Evolutionary conservation across 2,888 invertebrate genomes (phyloP).

Genomic region (Stictocephala bisonia): DNA sequence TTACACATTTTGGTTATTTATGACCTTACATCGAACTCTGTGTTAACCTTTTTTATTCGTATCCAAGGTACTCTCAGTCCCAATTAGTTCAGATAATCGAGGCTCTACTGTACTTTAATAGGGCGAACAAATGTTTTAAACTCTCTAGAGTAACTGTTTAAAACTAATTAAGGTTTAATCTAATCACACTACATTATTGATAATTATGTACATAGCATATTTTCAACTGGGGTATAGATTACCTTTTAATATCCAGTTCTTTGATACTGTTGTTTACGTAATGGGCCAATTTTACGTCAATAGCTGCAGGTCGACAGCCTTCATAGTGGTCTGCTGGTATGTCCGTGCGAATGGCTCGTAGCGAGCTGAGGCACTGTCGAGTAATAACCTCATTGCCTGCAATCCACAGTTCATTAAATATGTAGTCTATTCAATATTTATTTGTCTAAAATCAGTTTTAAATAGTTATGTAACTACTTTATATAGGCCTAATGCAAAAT

Average conservation of each 20-base stretch:
- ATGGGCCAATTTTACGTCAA: constrained; percentile 82
- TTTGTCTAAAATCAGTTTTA: constrained; percentile 5
- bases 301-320: constrained; percentile 85
- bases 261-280: constrained; percentile 90
- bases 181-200: too few species aligned
- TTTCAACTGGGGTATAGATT: too few species aligned
- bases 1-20: too few species aligned
- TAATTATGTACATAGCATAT: too few species aligned
- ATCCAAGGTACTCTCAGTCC: too few species aligned
- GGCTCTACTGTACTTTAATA: too few species aligned
- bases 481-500: constrained; percentile 13
- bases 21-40: too few species aligned
- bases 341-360: constrained; percentile 82
- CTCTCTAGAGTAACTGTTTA: too few species aligned
- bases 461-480: constrained; percentile 6
- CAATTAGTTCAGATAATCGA: too few species aligned
- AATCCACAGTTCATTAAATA: constrained; percentile 54
- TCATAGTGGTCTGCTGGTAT: constrained; percentile 93
- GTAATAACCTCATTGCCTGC: constrained; percentile 83
- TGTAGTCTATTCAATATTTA: neutral
- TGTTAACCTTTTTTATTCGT: too few species aligned
- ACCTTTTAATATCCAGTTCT: constrained; percentile 86
- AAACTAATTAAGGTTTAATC: too few species aligned
- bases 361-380: constrained; percentile 84
- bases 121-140: too few species aligned